Base-by-base conservation (phyloP, 2,797 vertebrate genomes). In the Hydrolagus colliei region DNA sequence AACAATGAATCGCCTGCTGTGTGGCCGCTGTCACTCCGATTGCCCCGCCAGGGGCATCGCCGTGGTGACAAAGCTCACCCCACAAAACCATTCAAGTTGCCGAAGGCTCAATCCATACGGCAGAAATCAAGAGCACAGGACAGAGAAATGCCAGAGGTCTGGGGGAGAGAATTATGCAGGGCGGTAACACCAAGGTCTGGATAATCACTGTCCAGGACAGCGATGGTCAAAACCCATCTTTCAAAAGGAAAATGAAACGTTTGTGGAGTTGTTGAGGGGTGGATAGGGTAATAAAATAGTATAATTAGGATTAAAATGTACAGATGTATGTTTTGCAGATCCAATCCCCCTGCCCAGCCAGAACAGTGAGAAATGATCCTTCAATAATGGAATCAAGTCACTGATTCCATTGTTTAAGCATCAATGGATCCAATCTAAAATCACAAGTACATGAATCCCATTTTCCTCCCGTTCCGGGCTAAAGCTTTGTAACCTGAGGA, bases 81-180 rank as follows among this genome's bases (percentile, higher is more conserved):
- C 41, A 3, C 20, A 10, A 71, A 84, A 84, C 13, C 41, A n/a
- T 84, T 67, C 79, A 10, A 67, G 52, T 84, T 9, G 20, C 6
- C 12, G 79, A 27, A 84, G 65, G 68, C 14, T 41, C 67, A 20
- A 52, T 68, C n/a, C 65, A 65, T 12, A 9, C 41, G 9, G 52
- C 10, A 12, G 65, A 65, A 62, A 67, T 71, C 79, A 84, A 84
- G 79, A 84, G 20, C 79, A 68, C 79, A 6, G 79, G 68, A 71
- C 79, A 84, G 79, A 84, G 65, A 84, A 80, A 32, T 32, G 67
- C 22, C 22, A 67, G 63, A 67, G 63, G 78, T 22, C 61, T 80
- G 79, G 35, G 16, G 52, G 4, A 52, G 41, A 52, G 41, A 52
- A 6, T 52, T 52, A 52, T 52, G 41, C 41, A 52, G 41, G 1